These are phyloP conservation scores for Brachionus rotundiformis DNA, from an alignment of 1,140 invertebrate species.

Conservation along the genomic window DNA sequence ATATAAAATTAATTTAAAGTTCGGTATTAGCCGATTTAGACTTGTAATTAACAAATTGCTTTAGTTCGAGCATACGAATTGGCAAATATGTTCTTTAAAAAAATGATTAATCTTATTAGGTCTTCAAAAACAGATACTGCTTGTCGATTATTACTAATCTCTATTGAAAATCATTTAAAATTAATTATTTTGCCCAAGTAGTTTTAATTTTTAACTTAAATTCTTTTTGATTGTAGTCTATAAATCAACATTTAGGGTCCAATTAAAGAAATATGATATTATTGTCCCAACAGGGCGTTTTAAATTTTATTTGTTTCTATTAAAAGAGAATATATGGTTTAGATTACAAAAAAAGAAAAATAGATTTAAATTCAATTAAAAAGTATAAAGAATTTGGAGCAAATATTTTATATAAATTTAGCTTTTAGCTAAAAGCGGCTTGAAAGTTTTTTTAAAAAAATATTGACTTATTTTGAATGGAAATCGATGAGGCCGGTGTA, in stretches of 20 bases:
- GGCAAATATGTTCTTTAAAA: not conserved
- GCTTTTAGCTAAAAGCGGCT: not conserved
- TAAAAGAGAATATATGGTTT: not conserved
- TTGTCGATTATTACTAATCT: conserved; percentile 5
- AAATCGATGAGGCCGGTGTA: not conserved
- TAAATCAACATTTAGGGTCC: conserved; percentile 3
- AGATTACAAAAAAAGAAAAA: not conserved
- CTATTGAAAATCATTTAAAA: not conserved
- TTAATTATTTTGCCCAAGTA: not conserved
- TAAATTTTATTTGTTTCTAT: not conserved
- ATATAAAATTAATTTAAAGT: not conserved
- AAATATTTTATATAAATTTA: not conserved
- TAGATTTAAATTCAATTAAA: conserved; percentile 22
- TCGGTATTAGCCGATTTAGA: not conserved
- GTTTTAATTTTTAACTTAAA: not conserved
- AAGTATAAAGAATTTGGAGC: not conserved
- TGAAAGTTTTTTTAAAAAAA: not conserved
- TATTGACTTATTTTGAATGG: not conserved
- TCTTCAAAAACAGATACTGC: not conserved
- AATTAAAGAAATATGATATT: not conserved
- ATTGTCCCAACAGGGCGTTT: not conserved
- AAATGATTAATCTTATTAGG: not conserved
- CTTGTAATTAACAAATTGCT: not conserved
- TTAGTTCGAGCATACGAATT: not conserved
- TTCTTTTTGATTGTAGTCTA: not conserved